Base-by-base conservation (phyloP, 2,888 invertebrate genomes). In the Trissonchulus latispiculum region DNA sequence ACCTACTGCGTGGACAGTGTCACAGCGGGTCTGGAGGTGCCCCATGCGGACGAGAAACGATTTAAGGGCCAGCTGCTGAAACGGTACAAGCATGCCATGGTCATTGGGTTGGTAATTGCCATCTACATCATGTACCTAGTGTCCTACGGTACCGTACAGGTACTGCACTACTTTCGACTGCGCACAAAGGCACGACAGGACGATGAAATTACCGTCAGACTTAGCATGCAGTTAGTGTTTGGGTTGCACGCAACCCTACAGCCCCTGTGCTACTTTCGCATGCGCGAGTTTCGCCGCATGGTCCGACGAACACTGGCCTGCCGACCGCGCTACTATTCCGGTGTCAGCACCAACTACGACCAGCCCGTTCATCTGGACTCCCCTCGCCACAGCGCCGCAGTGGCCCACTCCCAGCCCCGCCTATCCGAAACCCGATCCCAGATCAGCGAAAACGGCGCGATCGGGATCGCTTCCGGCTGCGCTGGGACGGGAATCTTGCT, bases 31-130 rank as follows among this genome's bases (percentile, higher is more conserved):
- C n/a, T n/a, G n/a, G n/a, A n/a, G n/a, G 23, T 48, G 23, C 8
- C 8, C 8, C 48, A 48, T 23, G n/a, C n/a, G n/a, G 48, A 48
- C 23, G 48, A 48, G 23, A 48, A 48, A 48, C 8, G 8, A 23
- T 48, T 15, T 28, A 71, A 61, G 15, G 2, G 59, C n/a, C 71
- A 71, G 61, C 36, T 71, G 33, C 2, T 71, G 71, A 71, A 71
- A 72, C 76, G 80, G 28, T 75, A 77, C 73, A 79, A 78, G 70
- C 79, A 78, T 74, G 78, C 78, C 8, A 61, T 79, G 15, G 79
- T 79, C 61, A 79, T 80, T 68, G 80, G 80, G 35, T 76, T 74
- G 62, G 79, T 80, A n/a, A 78, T 79, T 18, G 48, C 77, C 32
- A 77, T 79, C 29, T 79, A 79, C 61, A 72, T 76, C 18, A 72